phyloP scores from a whole-genome alignment of 2,888 invertebrate genomes.

The Sylvicola fuscatus region DNA sequence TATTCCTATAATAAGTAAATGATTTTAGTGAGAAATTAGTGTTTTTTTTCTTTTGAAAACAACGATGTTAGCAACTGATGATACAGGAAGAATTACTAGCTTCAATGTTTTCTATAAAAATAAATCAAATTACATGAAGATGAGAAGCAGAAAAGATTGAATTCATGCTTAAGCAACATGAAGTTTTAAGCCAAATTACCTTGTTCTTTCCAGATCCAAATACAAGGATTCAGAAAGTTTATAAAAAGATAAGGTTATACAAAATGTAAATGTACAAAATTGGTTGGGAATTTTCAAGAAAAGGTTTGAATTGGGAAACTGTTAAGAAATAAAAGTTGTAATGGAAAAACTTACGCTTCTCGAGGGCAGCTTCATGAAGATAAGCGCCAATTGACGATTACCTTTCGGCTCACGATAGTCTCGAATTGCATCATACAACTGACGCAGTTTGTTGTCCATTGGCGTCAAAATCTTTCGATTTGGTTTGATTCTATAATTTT shows the following conservation, averaged over 20 bases:
- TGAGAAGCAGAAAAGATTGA: too few species aligned
- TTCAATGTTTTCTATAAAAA: too few species aligned
- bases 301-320: neutral
- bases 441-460: constrained; percentile 58
- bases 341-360: constrained; percentile 53
- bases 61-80: too few species aligned
- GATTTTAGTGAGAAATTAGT: neutral
- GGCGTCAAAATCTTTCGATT: constrained; percentile 30
- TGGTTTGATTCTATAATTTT: constrained; percentile 18
- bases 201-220: too few species aligned
- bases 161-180: too few species aligned
- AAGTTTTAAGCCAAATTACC: too few species aligned
- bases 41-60: too few species aligned
- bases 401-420: constrained; percentile 74
- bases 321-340: neutral
- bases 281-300: neutral
- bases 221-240: neutral
- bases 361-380: constrained; percentile 88
- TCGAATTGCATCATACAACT: constrained; percentile 71
- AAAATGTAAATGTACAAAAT: neutral
- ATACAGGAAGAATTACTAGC: too few species aligned
- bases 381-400: constrained; percentile 73
- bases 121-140: too few species aligned
- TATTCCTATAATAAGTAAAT: constrained; percentile 40
- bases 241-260: neutral